Evolutionary conservation across 2,888 invertebrate species (phyloP), one percentile per base, ranked within the genome.

Genomic region (Rutpela maculata): DNA sequence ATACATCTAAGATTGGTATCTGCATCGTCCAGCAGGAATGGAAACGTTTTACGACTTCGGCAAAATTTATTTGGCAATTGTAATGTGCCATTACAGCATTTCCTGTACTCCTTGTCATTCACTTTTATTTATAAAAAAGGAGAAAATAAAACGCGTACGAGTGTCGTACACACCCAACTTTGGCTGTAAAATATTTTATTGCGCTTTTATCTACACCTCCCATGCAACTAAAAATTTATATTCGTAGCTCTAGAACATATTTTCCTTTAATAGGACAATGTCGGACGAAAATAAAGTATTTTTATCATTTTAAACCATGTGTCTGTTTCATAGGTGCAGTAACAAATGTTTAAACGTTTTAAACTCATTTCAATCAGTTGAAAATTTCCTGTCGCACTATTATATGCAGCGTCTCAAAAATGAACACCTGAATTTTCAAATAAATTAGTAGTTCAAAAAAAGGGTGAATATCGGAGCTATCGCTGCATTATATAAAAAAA

Each of bases 21-120:
- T 59, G 22, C 22, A 15, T 59, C 59, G 19, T 59, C 22, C 59
- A 59, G 22, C 19, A 19, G 59, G 59, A 59, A 19, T 59, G 59
- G 11, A 11, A 50, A 50, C 50, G 50, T 4, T 50, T 50, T 15
- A 50, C 50, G n/a, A 50, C 50, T n/a, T 50, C n/a, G n/a, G 15
- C 50, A 60, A n/a, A 60, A 26, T 60, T 60, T 60, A 60, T 60
- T 60, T 31, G 26, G 60, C 60, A 60, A 60, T 60, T 60, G 60
- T 60, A 60, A 60, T 60, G 26, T n/a, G 60, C 60, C 31, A 50
- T 31, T 22, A n/a, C 60, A n/a, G 60, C 60, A n/a, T 60, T 60
- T 60, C 60, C 60, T 60, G 26, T 26, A 60, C n/a, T 60, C 6
- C 60, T 60, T 60, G 60, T 60, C 60, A 60, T 60, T 60, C 60